phyloP scores from a whole-genome alignment of 2,888 invertebrate species.

The Pachymerium ferrugineum region DNA sequence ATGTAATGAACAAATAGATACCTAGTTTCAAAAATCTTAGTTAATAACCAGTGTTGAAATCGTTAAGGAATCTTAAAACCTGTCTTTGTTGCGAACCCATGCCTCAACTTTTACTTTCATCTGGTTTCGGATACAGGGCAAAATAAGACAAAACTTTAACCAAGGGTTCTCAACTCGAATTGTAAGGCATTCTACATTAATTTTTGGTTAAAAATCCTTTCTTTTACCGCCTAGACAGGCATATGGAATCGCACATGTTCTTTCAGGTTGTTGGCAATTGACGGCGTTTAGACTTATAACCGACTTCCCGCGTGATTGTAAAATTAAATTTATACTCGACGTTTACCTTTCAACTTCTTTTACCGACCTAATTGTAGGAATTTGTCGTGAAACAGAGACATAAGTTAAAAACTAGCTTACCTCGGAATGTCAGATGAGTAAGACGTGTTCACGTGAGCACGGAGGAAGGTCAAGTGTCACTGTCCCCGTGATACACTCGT shows the following conservation, averaged over 20 bases:
- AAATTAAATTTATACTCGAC: background rate
- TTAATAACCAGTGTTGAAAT: no score
- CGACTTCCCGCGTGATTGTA: conserved; percentile 11
- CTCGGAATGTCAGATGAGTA: conserved; percentile 73
- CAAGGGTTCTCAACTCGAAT: no score
- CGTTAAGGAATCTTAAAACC: no score
- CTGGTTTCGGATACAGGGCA: no score
- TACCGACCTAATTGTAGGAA: no score
- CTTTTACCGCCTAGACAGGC: background rate
- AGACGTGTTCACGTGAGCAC: conserved; percentile 76
- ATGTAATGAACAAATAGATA: background rate
- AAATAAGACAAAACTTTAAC: no score
- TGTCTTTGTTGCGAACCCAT: no score
- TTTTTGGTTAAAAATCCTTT: background rate
- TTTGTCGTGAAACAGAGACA: conserved; percentile 44
- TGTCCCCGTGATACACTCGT: no score
- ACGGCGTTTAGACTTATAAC: conserved; percentile 27
- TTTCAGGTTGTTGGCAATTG: conserved; percentile 34
- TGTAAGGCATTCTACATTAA: no score
- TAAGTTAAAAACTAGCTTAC: conserved; percentile 54
- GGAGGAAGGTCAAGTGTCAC: conserved; percentile 58
- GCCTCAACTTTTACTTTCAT: no score
- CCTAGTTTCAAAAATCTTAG: background rate
- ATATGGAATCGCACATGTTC: conserved; percentile 37
- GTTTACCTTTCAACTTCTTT: no score